These are phyloP conservation scores for Psammodynastes pulverulentus DNA, from an alignment of 2,113 vertebrate species.

Conservation along the genomic window DNA sequence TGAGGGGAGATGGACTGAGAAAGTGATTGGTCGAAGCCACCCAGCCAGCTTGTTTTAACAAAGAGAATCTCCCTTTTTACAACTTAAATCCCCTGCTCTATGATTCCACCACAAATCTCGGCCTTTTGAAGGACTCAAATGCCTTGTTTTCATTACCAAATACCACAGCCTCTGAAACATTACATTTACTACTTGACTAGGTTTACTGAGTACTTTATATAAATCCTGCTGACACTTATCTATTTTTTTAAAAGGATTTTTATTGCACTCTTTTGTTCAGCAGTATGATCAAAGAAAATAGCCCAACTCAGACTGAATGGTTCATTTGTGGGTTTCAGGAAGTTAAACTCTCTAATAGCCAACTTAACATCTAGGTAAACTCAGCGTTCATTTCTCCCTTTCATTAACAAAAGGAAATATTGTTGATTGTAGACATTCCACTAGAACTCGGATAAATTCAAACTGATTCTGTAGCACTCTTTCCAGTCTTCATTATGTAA, in stretches of 20 bases:
- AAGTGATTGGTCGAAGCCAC: not conserved
- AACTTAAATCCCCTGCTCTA: not conserved
- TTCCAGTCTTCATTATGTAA: not conserved
- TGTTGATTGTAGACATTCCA: not conserved
- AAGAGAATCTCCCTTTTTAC: not conserved
- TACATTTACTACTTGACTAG: constrained; percentile 19
- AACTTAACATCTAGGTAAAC: constrained; percentile 1
- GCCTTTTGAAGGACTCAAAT: not conserved
- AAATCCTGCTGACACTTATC: constrained; percentile 12
- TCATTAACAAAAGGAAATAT: constrained; percentile 13
- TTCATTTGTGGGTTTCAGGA: constrained; percentile 7
- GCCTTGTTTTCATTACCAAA: constrained; percentile 15
- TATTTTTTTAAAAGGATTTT: constrained; percentile 13
- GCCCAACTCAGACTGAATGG: not conserved
- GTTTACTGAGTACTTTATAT: constrained; percentile 4
- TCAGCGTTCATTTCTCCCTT: constrained; percentile 19
- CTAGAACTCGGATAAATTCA: not conserved
- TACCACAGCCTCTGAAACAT: not conserved
- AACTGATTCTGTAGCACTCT: not conserved
- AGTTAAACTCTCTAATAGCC: constrained; percentile 2
- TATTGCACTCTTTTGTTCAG: constrained; percentile 14
- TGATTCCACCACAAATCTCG: not conserved
- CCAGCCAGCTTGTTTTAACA: not conserved
- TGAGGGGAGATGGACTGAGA: not conserved
- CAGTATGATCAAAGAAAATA: constrained; percentile 8